Percentiles rank a stretch among this genome's conserved stretches.
Conservation (phyloP, 2,888 invertebrate species). For the Lasiommata megera region DNA sequence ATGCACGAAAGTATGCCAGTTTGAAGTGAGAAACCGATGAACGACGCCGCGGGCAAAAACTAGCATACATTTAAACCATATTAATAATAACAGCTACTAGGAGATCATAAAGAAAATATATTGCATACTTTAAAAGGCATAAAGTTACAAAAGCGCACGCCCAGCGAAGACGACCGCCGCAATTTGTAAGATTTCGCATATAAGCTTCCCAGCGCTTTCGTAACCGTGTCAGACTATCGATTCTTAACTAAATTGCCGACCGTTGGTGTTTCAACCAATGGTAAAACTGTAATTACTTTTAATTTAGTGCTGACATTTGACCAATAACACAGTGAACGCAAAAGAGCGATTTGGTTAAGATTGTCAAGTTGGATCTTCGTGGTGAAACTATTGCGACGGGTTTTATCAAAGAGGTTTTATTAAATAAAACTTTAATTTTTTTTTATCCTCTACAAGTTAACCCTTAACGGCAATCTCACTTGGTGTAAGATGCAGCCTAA, state of each 20-base stretch:
- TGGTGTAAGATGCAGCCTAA: too few relatives aligned
- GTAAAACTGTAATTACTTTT: constrained; percentile 25
- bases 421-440: too few relatives aligned
- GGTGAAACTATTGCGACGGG: too few relatives aligned
- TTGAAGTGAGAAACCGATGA: neutral
- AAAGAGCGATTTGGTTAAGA: neutral
- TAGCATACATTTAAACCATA: neutral
- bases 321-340: neutral
- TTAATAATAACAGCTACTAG: neutral
- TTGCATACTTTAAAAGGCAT: constrained; percentile 4
- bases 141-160: constrained; percentile 1
- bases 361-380: neutral
- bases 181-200: neutral
- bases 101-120: constrained; percentile 6
- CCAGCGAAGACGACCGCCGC: constrained; percentile 2
- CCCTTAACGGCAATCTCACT: too few relatives aligned
- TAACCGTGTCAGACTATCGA: constrained; percentile 11
- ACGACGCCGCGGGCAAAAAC: neutral
- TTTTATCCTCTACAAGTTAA: too few relatives aligned
- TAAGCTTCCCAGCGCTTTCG: constrained; percentile 15
- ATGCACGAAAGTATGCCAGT: too few relatives aligned
- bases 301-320: constrained; percentile 29
- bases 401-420: too few relatives aligned
- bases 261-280: constrained; percentile 13
- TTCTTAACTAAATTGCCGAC: constrained; percentile 9